These are phyloP conservation scores for Phodopus roborovskii DNA, from an alignment of 2,113 vertebrate genomes.

Conservation along the genomic window DNA sequence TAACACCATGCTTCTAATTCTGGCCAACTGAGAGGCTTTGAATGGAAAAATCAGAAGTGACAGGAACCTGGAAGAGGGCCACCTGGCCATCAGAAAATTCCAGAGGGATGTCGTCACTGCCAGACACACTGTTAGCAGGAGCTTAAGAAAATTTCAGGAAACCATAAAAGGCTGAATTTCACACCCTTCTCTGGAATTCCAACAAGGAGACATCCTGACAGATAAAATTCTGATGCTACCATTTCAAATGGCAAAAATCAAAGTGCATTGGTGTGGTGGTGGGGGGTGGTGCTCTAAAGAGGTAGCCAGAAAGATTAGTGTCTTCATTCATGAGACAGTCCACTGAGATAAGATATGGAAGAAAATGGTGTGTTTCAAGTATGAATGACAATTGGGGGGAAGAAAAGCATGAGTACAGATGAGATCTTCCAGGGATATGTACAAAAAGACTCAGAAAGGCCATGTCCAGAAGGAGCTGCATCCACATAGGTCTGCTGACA, in stretches of 20 bases:
- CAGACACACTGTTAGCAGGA: slow-evolving; percentile 69
- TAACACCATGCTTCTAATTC: slow-evolving; percentile 79
- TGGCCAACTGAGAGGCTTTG: slow-evolving; percentile 64
- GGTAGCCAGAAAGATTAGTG: slow-evolving; percentile 27
- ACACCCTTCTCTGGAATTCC: slow-evolving; percentile 19
- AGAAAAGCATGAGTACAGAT: slow-evolving; percentile 4
- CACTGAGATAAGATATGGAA: slow-evolving; percentile 17
- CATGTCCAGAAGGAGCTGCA: neutral
- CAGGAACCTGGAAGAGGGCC: slow-evolving; percentile 74
- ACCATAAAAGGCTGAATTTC: slow-evolving; percentile 70
- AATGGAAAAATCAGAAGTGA: slow-evolving; percentile 77
- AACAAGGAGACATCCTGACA: slow-evolving; percentile 36
- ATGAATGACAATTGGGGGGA: slow-evolving; percentile 17
- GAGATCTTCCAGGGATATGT: neutral
- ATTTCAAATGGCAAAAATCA: neutral
- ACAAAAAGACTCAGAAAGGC: slow-evolving; percentile 1
- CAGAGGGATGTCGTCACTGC: slow-evolving; percentile 75
- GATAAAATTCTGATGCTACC: slow-evolving; percentile 56
- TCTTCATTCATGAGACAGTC: slow-evolving; percentile 6
- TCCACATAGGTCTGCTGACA: neutral
- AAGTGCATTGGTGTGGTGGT: neutral
- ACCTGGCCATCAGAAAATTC: slow-evolving; percentile 81
- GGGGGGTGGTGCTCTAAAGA: neutral
- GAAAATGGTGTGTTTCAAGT: slow-evolving; percentile 19
- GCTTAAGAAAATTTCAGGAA: slow-evolving; percentile 75